Evolutionary conservation across 2,113 vertebrate species (phyloP).

Genomic region (Peromyscus californicus): DNA sequence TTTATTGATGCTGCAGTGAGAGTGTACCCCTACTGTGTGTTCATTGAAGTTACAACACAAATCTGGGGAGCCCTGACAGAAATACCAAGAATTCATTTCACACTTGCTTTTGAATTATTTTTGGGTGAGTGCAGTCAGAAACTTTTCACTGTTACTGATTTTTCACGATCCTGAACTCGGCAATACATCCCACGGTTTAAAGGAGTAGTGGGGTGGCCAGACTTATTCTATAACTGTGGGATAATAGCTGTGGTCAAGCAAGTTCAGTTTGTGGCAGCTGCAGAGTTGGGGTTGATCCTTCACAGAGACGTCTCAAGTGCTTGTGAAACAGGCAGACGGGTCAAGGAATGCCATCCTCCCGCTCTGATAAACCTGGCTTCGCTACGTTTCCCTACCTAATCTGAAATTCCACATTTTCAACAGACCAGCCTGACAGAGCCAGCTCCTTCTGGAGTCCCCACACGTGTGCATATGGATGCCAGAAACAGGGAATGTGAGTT

Average conservation of each 20-base stretch:
- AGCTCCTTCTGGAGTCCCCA: not conserved
- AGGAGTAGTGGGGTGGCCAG: fast-evolving
- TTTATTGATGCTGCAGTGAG: too few relatives aligned
- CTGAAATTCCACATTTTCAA: not conserved
- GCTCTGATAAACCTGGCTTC: not conserved
- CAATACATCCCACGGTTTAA: not conserved
- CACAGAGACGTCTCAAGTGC: not conserved
- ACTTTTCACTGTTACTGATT: not conserved
- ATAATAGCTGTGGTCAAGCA: fast-evolving
- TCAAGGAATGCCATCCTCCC: not conserved
- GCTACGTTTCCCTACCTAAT: not conserved
- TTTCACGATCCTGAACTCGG: not conserved
- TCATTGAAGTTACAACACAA: not conserved
- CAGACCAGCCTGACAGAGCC: fast-evolving
- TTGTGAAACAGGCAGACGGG: not conserved
- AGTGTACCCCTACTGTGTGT: not conserved
- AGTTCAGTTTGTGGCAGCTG: not conserved
- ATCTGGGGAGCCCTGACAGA: too few relatives aligned
- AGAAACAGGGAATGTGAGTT: too few relatives aligned
- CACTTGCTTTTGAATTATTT: not conserved
- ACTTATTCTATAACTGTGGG: too few relatives aligned
- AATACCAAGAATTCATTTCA: not conserved
- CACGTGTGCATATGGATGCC: fast-evolving
- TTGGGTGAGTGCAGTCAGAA: not conserved
- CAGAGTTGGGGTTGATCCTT: not conserved